A percentile compares a stretch with the other conserved stretches of the same genome.
Conservation (phyloP, 2,113 vertebrate species). For the Symphodus melops region DNA sequence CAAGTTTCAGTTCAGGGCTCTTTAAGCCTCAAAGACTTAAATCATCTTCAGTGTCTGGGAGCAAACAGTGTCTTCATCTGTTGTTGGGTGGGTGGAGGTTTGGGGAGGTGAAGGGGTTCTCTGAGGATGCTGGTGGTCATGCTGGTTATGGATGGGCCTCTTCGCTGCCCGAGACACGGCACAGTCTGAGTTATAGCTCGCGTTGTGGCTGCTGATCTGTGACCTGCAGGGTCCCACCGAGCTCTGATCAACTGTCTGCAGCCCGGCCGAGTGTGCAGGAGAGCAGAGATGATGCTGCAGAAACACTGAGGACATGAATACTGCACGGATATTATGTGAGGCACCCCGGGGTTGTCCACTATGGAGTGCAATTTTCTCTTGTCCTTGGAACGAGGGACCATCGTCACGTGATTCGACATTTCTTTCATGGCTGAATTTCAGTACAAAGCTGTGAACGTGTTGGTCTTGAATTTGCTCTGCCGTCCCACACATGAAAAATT, state of each 20-base stretch:
- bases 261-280: background rate
- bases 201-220: constrained; percentile 49
- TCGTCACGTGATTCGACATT: too few species aligned
- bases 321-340: background rate
- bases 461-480: too few species aligned
- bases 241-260: constrained; percentile 35
- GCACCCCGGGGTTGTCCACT: too few species aligned
- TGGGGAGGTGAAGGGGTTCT: background rate
- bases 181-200: constrained; percentile 54
- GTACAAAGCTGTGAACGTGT: too few species aligned
- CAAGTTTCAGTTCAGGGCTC: background rate
- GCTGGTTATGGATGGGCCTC: constrained; percentile 37
- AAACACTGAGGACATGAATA: background rate
- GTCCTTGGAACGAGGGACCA: too few species aligned
- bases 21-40: background rate
- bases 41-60: background rate
- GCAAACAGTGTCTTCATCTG: constrained; percentile 34
- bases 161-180: constrained; percentile 21
- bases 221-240: constrained; percentile 20
- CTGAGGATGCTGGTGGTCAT: constrained; percentile 1
- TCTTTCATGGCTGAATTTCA: too few species aligned
- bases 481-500: too few species aligned
- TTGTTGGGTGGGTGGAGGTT: background rate
- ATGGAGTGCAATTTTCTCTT: too few species aligned
- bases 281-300: constrained; percentile 5